Base-by-base conservation (phyloP, 2,888 invertebrate species). In the Eupeodes luniger region DNA sequence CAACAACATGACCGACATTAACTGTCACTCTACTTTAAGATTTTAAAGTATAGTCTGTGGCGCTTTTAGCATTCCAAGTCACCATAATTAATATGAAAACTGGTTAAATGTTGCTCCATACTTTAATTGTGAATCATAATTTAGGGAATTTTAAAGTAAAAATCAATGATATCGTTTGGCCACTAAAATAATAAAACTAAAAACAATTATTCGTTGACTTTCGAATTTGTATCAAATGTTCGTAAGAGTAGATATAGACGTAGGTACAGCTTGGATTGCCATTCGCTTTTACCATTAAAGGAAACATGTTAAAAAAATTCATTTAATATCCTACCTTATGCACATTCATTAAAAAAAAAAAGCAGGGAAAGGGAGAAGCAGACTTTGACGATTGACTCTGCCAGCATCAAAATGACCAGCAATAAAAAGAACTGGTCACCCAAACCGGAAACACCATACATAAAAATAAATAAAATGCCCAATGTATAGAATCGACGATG, bases 391-490 rank as follows among this genome's bases (percentile, higher is more conserved):
- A 40, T 40, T 9, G 40, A 40, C 40, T 40, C 5, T 40, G 27
- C 27, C 3, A 81, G 74, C 59, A 74, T 49, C 74, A 76, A 78
- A 74, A 74, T 66, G 44, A 74, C 59, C 34, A 61, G 44, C 44
- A 57, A 77, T 72, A 81, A 77, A 81, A 69, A 47, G 47, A 81
- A 78, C 82, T 59, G 69, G 62, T 77, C 69, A 69, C 61, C 64
- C 62, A 55, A 82, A 47, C 81, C 61, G 66, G 49, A 59, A 47
- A 72, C 57, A 72, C 59, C 55, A 72, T 57, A 62, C 62, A 81
- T 53, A 74, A 81, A 85, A 78, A 86, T 70, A 74, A 84, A 88
- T 78, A 78, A 88, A 85, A 78, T 69, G 49, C 40, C 74, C 74
- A 88, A 78, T 59, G 88, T 81, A 83, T 84, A 87, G 77, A 87